Evolutionary conservation across 2,888 invertebrate species (phyloP).

Genomic region (Glaucopsyche alexis): DNA sequence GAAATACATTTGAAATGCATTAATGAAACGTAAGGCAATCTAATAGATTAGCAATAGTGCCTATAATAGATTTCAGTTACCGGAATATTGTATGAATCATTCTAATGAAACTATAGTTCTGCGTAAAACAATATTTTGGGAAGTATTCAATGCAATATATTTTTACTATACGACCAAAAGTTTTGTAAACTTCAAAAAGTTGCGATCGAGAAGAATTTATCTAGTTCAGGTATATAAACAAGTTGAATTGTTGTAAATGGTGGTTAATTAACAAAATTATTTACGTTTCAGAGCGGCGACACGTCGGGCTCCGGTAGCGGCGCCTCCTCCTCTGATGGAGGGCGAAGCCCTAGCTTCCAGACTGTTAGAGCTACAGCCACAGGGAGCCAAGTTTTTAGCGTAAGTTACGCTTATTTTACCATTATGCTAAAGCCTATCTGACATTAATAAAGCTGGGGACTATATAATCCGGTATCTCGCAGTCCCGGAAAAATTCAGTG

Average conservation of each 20-base stretch:
- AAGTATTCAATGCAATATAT: too few species aligned
- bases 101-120: not conserved
- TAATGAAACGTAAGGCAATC: not conserved
- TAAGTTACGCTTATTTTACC: constrained; percentile 64
- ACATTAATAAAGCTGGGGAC: not conserved
- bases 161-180: too few species aligned
- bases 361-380: constrained; percentile 96
- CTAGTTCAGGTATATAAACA: not conserved
- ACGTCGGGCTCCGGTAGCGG: constrained; percentile 75
- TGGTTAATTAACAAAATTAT: not conserved
- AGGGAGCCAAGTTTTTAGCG: constrained; percentile 98
- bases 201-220: too few species aligned
- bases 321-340: constrained; percentile 98
- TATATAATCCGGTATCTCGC: constrained; percentile 7
- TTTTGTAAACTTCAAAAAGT: too few species aligned
- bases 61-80: not conserved
- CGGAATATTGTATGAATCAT: not conserved
- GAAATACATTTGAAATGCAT: not conserved
- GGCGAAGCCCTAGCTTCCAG: constrained; percentile 98
- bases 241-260: not conserved
- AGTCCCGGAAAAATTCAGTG: too few species aligned
- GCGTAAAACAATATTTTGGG: too few species aligned
- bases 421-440: not conserved
- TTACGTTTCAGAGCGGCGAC: constrained; percentile 58
- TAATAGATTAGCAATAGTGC: not conserved